Base-by-base conservation (phyloP, 2,797 vertebrate genomes). In the Myiotriccus ornatus region DNA sequence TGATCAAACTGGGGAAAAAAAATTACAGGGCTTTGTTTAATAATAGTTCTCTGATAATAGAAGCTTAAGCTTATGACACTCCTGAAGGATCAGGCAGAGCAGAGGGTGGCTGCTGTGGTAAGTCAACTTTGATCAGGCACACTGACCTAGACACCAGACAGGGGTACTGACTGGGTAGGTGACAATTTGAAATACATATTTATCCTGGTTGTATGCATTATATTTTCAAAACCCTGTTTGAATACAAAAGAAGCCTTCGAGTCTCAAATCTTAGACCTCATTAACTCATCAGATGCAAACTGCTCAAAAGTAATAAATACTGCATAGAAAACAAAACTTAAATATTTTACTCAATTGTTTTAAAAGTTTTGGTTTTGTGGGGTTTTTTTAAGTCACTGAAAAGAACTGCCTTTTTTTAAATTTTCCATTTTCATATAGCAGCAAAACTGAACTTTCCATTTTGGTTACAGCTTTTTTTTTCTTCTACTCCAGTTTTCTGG, bases 271-370 rank as follows among this genome's bases (percentile, higher is more conserved):
- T 67, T 50, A 76, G 25, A 80, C 24, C 27, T 87, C 50, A 24
- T 43, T 35, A 85, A 53, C 32, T 70, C n/a, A 70, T 57, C 14
- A 43, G 50, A 53, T 65, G 34, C 23, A 87, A 91, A 93, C 56
- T 37, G 18, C 47, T 57, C 32, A 10, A 19, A 82, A 63, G 13
- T 32, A 44, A 15, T 53, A 37, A 84, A 56, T 28, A 22, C 22
- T 7, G 9, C 19, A 53, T 3, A 23, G 32, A 86, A 47, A 10
- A 0, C 0, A 21, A 47, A 53, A 34, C 3, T 18, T 20, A 43
- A 59, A 14, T 27, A 19, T 34, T 83, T 53, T 71, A 56, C 56
- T 77, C 67, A 53, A 39, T 6, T 46, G 7, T 30, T 81, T 71
- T 78, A 8, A 12, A 68, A 50, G 25, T 23, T 24, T n/a, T n/a